Base-by-base conservation (phyloP, 2,888 invertebrate genomes). In the Galerucella nymphaeae region DNA sequence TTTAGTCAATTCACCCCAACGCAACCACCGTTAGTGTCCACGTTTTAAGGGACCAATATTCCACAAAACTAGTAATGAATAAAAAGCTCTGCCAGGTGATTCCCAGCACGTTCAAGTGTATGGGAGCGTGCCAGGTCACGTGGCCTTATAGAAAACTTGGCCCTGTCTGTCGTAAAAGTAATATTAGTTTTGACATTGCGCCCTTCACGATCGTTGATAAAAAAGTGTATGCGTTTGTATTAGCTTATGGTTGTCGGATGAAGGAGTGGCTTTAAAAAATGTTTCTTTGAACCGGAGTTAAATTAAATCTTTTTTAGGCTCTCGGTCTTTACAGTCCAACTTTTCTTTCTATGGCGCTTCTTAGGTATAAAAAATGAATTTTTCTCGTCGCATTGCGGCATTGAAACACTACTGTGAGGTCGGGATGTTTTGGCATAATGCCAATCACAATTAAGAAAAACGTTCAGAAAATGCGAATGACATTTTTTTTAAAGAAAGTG, bases 51-150 rank as follows among this genome's bases (percentile, higher is more conserved):
- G 57, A 18, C 23, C 23, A 30, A 53, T 50, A 64, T 64, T 64
- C 64, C 67, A 73, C 76, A 73, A 75, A 76, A 72, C 73, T 18
- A 45, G 50, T 75, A 77, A 79, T 80, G 79, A 81, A 79, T 82
- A 82, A 80, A 80, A 80, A 81, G 80, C 80, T 78, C 75, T 70
- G 74, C 76, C 75, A 76, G 74, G 76, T 74, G 73, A 77, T 82
- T 80, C 78, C 78, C 75, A 80, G 79, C 83, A 82, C 83, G 83
- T 79, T 77, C 45, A 57, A 71, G 55, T 55, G 71, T 62, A 57
- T 2, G 14, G 62, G 13, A 8, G 41, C 61, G 61, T 62, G 61
- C 42, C 61, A 5, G 11, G 65, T 53, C 65, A n/a, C 65, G 65
- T 65, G 65, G 14, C 65, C n/a, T n/a, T 11, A 10, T 53, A 53